Percentiles rank a stretch among this genome's conserved stretches.
Conservation (phyloP, 2,113 vertebrate species). For the Ceratotherium simum region DNA sequence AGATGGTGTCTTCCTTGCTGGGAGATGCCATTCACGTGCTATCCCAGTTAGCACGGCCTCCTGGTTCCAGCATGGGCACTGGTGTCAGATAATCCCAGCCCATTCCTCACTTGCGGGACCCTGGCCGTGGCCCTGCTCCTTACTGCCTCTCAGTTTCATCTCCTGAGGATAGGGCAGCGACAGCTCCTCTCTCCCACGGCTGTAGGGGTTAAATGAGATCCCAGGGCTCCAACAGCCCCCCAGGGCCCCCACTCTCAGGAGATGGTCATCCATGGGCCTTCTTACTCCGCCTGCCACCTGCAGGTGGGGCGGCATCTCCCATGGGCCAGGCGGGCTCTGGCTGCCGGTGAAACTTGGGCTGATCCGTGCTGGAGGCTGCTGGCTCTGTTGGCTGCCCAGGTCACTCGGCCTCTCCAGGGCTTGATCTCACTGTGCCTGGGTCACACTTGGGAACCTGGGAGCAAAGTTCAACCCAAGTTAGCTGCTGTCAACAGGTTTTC, state of each 20-base stretch:
- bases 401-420: background rate
- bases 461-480: background rate
- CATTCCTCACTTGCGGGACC: accelerated
- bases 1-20: background rate
- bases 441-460: background rate
- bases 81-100: background rate
- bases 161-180: background rate
- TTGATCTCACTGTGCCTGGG: background rate
- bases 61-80: background rate
- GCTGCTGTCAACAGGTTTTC: background rate
- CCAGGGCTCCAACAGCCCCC: background rate
- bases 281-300: background rate
- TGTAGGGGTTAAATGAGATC: background rate
- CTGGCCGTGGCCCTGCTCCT: accelerated
- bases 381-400: background rate
- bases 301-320: background rate
- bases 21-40: accelerated
- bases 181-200: background rate
- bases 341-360: background rate
- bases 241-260: background rate
- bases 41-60: accelerated
- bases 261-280: accelerated
- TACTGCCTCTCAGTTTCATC: accelerated
- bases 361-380: background rate
- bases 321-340: background rate